Evolutionary conservation across 2,113 vertebrate genomes (phyloP).

Genomic region (Ictidomys tridecemlineatus): DNA sequence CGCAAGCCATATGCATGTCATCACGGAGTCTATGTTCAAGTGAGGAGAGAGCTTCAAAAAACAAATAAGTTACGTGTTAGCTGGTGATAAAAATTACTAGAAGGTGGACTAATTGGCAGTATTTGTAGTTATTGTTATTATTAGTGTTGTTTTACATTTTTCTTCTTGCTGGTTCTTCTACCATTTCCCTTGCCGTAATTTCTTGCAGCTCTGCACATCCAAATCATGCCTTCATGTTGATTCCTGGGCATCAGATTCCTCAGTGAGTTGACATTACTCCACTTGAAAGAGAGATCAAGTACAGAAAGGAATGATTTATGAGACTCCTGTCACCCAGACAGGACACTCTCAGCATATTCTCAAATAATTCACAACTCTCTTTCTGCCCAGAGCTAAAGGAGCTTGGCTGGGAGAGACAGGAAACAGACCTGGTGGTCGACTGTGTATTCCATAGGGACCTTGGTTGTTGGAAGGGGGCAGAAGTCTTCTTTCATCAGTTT

Average conservation of each 20-base stretch:
- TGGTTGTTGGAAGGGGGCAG: neutral
- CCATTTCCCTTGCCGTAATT: accelerated
- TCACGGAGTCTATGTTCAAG: neutral
- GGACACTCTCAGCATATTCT: constrained; percentile 82
- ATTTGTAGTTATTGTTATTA: neutral
- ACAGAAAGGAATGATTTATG: constrained; percentile 83
- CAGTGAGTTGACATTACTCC: constrained; percentile 28
- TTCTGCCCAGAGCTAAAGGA: constrained; percentile 70
- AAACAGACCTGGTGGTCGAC: neutral
- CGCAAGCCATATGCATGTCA: neutral
- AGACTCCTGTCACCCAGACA: constrained; percentile 79
- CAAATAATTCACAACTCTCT: constrained; percentile 79
- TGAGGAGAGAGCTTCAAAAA: neutral
- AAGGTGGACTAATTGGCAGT: neutral
- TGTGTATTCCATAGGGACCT: accelerated
- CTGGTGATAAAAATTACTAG: neutral
- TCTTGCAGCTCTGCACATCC: neutral
- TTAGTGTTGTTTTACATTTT: neutral
- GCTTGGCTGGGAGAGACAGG: neutral
- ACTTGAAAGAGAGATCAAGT: constrained; percentile 83
- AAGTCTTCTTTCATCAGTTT: constrained; percentile 54
- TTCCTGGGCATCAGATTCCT: constrained; percentile 41
- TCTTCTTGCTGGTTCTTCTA: neutral
- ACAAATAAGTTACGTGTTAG: neutral
- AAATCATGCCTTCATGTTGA: neutral